Base-by-base conservation (phyloP, 2,797 vertebrate genomes). In the Pempheris klunzingeri region DNA sequence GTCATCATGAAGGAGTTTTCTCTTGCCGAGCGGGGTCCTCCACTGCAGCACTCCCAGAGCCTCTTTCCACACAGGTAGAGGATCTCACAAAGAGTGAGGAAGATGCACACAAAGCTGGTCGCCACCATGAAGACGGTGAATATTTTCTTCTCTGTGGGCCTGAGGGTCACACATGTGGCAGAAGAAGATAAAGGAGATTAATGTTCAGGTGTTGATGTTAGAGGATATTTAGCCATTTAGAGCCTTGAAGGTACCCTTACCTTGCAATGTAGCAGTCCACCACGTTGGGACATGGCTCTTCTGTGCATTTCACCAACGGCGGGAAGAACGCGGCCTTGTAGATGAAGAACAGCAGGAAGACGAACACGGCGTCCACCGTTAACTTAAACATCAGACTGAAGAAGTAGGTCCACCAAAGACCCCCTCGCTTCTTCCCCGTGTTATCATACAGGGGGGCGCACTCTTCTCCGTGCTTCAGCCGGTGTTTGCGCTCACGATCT, bases 361-460 rank as follows among this genome's bases (percentile, higher is more conserved):
- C 92, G 81, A 97, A 98, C 30, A 93, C 55, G 0, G 78, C 6
- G 1, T 98, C 97, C 75, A 98, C 96, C 0, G 47, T 2, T 0
- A 96, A 95, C 92, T 97, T 97, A 86, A 96, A 95, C 55, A 97
- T 0, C 46, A 98, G 93, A 59, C 96, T 98, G 65, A 97, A 81
- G 72, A 98, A 83, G 84, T 97, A 97, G 0, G 97, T 98, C 97
- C 97, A 97, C 97, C 97, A 98, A 7, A 98, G 94, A 2, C 96
- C 96, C 0, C 97, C 97, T 0, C 92, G 91, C 86, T 97, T 98
- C 92, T 98, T 97, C 57, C 92, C 95, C 0, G 92, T 95, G 86
- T 96, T 52, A 59, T 75, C 0, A 4, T 97, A 97, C 36, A 95
- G 73, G 10, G 81, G 79, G 3, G 12, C 0, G 24, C 91, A 92